Percentiles rank a stretch among this genome's conserved stretches.
phyloP scores from a whole-genome alignment of 2,113 vertebrate genomes.

The Apodemus sylvaticus region DNA sequence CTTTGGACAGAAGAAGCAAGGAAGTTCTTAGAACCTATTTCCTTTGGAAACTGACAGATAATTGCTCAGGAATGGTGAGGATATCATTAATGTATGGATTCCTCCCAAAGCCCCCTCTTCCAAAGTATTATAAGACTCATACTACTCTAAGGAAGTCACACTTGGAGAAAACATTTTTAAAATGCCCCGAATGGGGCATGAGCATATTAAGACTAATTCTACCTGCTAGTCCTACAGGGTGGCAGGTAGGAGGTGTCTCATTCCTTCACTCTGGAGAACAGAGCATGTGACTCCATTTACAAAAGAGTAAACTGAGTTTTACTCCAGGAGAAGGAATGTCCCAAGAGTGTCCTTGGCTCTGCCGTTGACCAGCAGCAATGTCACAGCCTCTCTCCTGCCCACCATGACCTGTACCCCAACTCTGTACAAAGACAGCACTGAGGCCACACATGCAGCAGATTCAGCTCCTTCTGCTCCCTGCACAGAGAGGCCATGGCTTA shows the following conservation, averaged over 20 bases:
- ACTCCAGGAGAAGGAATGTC: not conserved
- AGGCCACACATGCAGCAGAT: fast-evolving
- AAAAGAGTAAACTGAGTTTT: not conserved
- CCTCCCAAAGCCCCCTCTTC: not conserved
- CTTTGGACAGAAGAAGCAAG: not conserved
- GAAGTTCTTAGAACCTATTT: not conserved
- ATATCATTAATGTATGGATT: not conserved
- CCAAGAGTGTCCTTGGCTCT: not conserved
- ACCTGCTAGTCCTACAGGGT: not conserved
- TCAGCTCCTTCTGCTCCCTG: not conserved
- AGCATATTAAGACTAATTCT: fast-evolving
- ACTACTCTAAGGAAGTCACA: not conserved
- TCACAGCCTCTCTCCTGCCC: not conserved
- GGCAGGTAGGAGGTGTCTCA: not conserved
- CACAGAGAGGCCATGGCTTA: not conserved
- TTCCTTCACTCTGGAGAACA: not conserved
- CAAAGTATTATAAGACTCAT: not conserved
- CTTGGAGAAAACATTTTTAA: not conserved
- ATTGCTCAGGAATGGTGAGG: not conserved
- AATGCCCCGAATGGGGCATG: not conserved
- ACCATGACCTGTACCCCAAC: too few relatives aligned
- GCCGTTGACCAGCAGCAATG: not conserved
- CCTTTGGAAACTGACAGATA: too few relatives aligned
- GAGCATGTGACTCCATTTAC: not conserved
- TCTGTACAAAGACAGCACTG: not conserved